Base-by-base conservation (phyloP, 2,113 vertebrate genomes). In the Callospermophilus lateralis region DNA sequence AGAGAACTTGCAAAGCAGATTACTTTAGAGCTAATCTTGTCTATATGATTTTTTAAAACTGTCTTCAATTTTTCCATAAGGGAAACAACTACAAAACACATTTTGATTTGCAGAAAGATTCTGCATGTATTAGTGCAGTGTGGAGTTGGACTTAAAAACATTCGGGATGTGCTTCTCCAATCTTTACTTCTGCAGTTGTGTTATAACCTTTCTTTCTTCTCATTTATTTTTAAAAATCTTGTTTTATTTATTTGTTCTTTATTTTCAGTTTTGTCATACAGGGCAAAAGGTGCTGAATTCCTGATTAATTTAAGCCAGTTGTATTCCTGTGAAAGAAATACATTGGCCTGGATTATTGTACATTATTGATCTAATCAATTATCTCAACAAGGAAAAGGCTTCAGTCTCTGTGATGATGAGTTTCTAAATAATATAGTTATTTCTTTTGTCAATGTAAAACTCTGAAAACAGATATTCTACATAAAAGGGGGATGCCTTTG, bases 41-140 rank as follows among this genome's bases (percentile, higher is more conserved):
- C 78, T 97, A 61, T 83, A 67, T 74, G 55, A 77, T 89, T 20
- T 73, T 81, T 85, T 67, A 20, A 81, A 42, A 26, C 51, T 77
- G 30, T 80, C 68, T 61, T 72, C 73, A 74, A 7, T 51, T 37
- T 63, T 48, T 61, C 24, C 30, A 74, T 15, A 37, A 85, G 15
- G 37, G 16, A 83, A 73, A 76, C 85, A 51, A 1, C 0, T 90
- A 0, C 68, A 85, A 76, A 77, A 83, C 81, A 15, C 0, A 86
- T 51, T 85, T 13, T 45, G 4, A 72, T 74, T 90, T 74, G 24
- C 9, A 83, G 55, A 26, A 68, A 63, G 28, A 80, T 10, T 76
- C 8, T 8, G 45, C 9, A 32, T n/a, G 3, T 4, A 34, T 19
- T 55, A 55, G 84, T 84, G 17, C 8, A 48, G 42, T 32, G 32